Evolutionary conservation across 2,888 invertebrate species (phyloP), one percentile per base, ranked within the genome.

Genomic region (Brachylomia viminalis): DNA sequence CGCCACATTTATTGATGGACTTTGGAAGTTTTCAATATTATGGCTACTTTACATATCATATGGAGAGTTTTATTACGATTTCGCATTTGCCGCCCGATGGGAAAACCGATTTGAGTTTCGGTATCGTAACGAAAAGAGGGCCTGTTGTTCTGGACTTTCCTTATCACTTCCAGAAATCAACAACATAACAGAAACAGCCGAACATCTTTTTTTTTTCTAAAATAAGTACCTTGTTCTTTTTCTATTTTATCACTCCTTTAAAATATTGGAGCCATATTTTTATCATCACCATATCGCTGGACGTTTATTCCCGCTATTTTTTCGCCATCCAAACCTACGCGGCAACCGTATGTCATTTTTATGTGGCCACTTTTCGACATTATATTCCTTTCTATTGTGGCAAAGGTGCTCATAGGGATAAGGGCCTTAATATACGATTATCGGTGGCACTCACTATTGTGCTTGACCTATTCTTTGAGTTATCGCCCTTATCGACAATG

Each of bases 21-120:
- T 96, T 96, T 95, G 94, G 95, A 95, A 96, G 93, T 96, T 96
- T 96, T 95, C 96, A 96, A 95, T 95, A 95, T 96, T 95, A 96
- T 96, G 94, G 95, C 94, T 96, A 95, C 95, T 96, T 96, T 96
- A 96, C 96, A 96, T 96, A 95, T 94, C 92, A 92, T 92, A 92
- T 90, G 94, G 94, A 94, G 94, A 95, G 94, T 95, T 96, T 96
- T 96, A 96, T 96, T 96, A 96, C 96, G 94, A 96, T 95, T 96
- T 96, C 94, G 93, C 96, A 96, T 96, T 96, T 96, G 96, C 96
- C 95, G 94, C 96, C 95, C 92, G 96, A 95, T 94, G 96, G 88
- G 96, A 92, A 91, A 92, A 92, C 91, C 91, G 90, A 92, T 92
- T 93, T 92, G 38, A 38, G 89, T 90, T 88, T 87, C 86, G 80